Conservation (phyloP, 2,888 invertebrate genomes). For the Drosophila anomelani region DNA sequence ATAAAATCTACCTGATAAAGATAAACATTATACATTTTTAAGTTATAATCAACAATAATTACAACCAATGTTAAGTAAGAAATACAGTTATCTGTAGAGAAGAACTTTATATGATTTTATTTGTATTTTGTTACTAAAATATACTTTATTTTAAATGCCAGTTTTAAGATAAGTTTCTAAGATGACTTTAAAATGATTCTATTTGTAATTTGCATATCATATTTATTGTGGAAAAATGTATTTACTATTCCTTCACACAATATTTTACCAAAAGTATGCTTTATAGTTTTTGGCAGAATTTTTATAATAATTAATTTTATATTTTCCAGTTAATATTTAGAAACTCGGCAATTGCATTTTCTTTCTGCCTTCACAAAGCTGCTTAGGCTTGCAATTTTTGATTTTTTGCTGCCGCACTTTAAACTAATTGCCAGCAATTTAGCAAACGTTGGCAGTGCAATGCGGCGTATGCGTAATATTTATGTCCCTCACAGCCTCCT, state of each 20-base stretch:
- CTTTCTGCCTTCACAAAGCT: slow-evolving; percentile 34
- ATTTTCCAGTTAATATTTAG: neutral
- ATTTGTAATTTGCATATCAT: neutral
- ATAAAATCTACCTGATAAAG: too few relatives aligned
- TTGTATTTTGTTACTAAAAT: neutral
- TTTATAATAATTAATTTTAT: neutral
- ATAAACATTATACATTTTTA: too few relatives aligned
- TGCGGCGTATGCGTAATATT: slow-evolving; percentile 76
- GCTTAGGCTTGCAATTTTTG: slow-evolving; percentile 69
- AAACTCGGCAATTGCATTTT: neutral
- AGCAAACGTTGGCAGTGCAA: slow-evolving; percentile 68
- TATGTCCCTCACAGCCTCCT: slow-evolving; percentile 38
- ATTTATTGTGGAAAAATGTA: too few relatives aligned
- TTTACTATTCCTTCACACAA: neutral
- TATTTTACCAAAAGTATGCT: neutral
- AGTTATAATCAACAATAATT: too few relatives aligned
- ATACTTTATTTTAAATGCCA: neutral
- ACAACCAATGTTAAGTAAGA: neutral
- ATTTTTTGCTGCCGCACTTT: slow-evolving; percentile 63
- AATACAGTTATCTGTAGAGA: neutral
- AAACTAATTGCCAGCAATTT: slow-evolving; percentile 77
- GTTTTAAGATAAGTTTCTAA: neutral
- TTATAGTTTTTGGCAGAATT: neutral
- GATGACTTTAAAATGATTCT: neutral
- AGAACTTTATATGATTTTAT: neutral